phyloP scores from a whole-genome alignment of 2,113 vertebrate genomes.

The Eretmochelys imbricata region DNA sequence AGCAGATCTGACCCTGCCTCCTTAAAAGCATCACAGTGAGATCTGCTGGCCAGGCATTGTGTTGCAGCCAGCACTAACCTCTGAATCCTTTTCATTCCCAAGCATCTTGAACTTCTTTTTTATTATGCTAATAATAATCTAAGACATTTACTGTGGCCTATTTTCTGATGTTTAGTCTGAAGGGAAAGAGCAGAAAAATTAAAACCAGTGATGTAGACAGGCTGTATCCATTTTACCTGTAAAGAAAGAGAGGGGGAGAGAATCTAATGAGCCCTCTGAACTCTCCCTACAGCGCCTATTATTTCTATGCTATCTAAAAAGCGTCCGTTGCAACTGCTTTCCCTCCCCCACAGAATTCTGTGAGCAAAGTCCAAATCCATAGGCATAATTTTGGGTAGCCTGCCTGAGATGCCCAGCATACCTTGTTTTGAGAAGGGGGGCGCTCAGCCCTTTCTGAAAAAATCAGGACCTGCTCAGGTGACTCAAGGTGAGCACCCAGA shows the following conservation, averaged over 20 bases:
- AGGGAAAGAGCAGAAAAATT: conserved; percentile 27
- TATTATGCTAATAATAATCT: neutral
- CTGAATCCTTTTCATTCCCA: conserved; percentile 13
- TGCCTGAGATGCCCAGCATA: neutral
- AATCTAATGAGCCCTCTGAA: neutral
- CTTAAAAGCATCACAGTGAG: neutral
- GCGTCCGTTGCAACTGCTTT: neutral
- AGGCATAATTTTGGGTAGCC: neutral
- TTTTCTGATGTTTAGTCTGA: neutral
- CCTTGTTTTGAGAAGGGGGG: neutral
- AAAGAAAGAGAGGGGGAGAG: neutral
- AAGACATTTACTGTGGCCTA: neutral
- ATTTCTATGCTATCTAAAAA: neutral
- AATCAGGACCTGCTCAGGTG: neutral
- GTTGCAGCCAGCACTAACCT: neutral
- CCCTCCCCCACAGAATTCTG: neutral
- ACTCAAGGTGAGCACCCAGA: neutral
- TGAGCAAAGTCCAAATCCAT: neutral
- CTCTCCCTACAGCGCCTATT: neutral
- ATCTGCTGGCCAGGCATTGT: neutral
- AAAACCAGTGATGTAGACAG: neutral
- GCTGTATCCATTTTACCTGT: neutral
- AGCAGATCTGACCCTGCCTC: neutral
- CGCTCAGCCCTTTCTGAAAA: neutral
- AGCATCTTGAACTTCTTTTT: neutral